Base-by-base conservation (phyloP, 2,113 vertebrate genomes). In the Hippopotamus amphibius region DNA sequence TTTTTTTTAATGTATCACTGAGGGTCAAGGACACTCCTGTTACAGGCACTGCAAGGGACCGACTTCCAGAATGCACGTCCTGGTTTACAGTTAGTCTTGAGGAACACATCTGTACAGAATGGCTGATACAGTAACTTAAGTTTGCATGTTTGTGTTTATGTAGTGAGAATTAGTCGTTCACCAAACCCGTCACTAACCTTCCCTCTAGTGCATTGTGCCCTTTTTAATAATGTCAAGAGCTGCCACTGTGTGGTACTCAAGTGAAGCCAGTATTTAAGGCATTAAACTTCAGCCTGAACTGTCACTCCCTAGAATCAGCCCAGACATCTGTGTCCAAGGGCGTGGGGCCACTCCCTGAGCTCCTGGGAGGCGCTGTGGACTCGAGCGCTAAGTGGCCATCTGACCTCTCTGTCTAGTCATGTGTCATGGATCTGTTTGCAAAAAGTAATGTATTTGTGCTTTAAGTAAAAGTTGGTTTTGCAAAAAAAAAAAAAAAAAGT, bases 401-500 rank as follows among this genome's bases (percentile, higher is more conserved):
- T 53, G 87, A 55, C 4, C 69, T 28, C 89, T 97, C 66, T 84
- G 96, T 95, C 68, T 21, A 57, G 43, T 90, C 65, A 16, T 93
- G 30, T 97, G 96, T 98, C 90, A 28, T 72, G 37, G 30, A 81
- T 82, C 14, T 84, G 85, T 97, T 77, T 89, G 53, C 50, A 85
- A 59, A 24, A 21, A 13, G n/a, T 13, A 4, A 82, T 76, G 88
- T 93, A 76, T 57, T 95, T 98, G 97, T 98, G 97, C 97, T 98
- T 98, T 98, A 98, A 98, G 98, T 98, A 98, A 98, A 99, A 46
- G 3, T 72, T 68, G 61, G 90, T 99, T 98, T 98, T 98, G 68
- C 76, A 98, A 97, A 37, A 37, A 37, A 37, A 37, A 37, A 37
- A 37, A 37, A 37, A 37, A 37, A 37, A 37, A 37, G 37, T 37